Conservation (phyloP, 2,113 vertebrate genomes). For the Chelonoidis abingdonii region DNA sequence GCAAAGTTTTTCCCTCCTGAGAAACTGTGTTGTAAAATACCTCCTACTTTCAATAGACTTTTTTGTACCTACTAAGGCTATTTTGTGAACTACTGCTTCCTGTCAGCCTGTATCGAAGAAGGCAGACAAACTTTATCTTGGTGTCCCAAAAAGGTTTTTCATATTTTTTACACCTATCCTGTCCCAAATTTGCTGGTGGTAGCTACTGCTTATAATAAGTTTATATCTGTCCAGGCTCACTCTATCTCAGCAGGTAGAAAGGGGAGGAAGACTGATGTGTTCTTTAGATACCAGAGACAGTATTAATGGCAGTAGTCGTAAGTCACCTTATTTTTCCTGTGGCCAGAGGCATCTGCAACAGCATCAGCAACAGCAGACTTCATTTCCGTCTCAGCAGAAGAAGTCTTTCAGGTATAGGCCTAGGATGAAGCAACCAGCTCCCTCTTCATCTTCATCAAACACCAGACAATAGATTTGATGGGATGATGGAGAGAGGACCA, state of each 20-base stretch:
- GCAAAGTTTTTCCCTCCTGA: conserved; percentile 11
- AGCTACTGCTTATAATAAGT: neutral
- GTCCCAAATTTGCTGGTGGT: neutral
- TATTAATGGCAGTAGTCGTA: no score
- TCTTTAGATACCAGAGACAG: no score
- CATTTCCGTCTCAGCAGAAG: no score
- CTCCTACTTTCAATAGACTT: neutral
- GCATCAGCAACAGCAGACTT: no score
- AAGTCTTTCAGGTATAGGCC: no score
- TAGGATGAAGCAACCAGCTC: no score
- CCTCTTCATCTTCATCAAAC: no score
- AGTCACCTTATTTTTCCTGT: no score
- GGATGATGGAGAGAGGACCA: no score
- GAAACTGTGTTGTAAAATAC: neutral
- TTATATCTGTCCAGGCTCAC: neutral
- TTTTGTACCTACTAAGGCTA: neutral
- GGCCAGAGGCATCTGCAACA: no score
- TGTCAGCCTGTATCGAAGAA: neutral
- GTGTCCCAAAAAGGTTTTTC: neutral
- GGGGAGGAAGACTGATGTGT: neutral
- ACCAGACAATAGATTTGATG: no score
- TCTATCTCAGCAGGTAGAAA: neutral
- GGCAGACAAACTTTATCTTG: neutral
- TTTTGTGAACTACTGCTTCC: neutral
- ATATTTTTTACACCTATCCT: neutral